A percentile compares a stretch with the other conserved stretches of the same genome.
phyloP scores from a whole-genome alignment of 2,113 vertebrate species.

The Xiphorhynchus elegans region DNA sequence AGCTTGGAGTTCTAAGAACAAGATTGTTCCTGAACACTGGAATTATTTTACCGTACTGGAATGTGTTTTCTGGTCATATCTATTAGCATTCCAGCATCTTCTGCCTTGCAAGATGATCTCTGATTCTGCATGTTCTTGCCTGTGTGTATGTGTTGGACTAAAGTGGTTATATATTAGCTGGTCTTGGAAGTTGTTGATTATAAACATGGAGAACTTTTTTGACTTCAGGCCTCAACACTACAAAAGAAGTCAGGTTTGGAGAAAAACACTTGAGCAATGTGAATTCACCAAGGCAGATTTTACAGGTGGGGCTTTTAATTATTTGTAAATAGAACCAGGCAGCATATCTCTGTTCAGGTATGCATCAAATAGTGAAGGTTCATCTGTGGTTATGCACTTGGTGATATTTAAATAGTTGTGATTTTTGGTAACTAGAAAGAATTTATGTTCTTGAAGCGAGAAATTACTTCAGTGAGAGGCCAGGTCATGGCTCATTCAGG shows the following conservation, averaged over 20 bases:
- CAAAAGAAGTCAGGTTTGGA: conserved; percentile 24
- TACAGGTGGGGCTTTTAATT: conserved; percentile 47
- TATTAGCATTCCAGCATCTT: conserved; percentile 19
- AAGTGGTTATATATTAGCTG: background rate
- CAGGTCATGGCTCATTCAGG: background rate
- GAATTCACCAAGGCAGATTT: background rate
- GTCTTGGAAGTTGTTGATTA: conserved; percentile 17
- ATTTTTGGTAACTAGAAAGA: background rate
- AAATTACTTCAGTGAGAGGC: background rate
- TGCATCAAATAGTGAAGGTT: background rate
- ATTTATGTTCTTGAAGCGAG: background rate
- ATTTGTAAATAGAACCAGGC: conserved; percentile 35
- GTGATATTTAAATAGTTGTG: background rate
- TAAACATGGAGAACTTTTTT: background rate
- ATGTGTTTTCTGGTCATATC: background rate
- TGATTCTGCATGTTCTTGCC: conserved; percentile 40
- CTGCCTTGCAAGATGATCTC: background rate
- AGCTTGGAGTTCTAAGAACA: background rate
- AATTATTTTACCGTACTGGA: background rate
- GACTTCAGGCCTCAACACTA: conserved; percentile 9
- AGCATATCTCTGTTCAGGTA: background rate
- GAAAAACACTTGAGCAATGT: background rate
- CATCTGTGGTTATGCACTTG: background rate
- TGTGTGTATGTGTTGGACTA: background rate
- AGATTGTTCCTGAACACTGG: background rate